A percentile compares a stretch with the other conserved stretches of the same genome.
Evolutionary conservation across 2,888 invertebrate genomes (phyloP).

Genomic region (Actias luna): DNA sequence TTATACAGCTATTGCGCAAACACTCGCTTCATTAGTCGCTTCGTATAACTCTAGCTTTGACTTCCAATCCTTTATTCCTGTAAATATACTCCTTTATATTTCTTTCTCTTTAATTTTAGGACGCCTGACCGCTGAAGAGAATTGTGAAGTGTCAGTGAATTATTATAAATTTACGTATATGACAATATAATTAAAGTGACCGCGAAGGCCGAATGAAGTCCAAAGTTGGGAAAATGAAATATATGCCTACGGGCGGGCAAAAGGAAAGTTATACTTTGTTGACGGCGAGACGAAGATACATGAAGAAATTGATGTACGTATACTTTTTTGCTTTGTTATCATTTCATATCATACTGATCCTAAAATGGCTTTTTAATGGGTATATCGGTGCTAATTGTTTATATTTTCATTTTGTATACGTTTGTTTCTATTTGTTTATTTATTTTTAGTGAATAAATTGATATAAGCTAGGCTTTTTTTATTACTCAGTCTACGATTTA

Average conservation of each 20-base stretch:
- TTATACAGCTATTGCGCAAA: slow-evolving; percentile 12
- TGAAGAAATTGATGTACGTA: slow-evolving; percentile 86
- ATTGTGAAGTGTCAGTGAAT: slow-evolving; percentile 36
- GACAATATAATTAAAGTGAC: slow-evolving; percentile 35
- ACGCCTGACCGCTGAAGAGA: slow-evolving; percentile 33
- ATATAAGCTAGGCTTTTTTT: too few relatives aligned
- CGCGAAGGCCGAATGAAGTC: slow-evolving; percentile 73
- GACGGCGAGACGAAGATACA: slow-evolving; percentile 83
- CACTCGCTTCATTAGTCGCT: slow-evolving; percentile 24
- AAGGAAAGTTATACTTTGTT: slow-evolving; percentile 84
- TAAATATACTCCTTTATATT: slow-evolving; percentile 61
- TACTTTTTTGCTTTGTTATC: slow-evolving; percentile 19
- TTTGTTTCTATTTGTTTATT: too few relatives aligned
- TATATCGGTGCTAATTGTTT: neutral
- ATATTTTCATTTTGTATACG: too few relatives aligned
- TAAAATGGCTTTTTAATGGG: neutral
- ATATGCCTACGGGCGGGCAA: slow-evolving; percentile 81
- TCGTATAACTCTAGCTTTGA: slow-evolving; percentile 25
- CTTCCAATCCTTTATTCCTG: slow-evolving; percentile 38
- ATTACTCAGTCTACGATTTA: too few relatives aligned
- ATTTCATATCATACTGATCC: neutral
- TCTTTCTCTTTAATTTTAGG: slow-evolving; percentile 69
- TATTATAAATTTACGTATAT: slow-evolving; percentile 29
- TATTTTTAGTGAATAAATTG: too few relatives aligned
- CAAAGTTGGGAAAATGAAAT: slow-evolving; percentile 82